Evolutionary conservation across 2,888 invertebrate genomes (phyloP).

Genomic region (Tigriopus californicus): DNA sequence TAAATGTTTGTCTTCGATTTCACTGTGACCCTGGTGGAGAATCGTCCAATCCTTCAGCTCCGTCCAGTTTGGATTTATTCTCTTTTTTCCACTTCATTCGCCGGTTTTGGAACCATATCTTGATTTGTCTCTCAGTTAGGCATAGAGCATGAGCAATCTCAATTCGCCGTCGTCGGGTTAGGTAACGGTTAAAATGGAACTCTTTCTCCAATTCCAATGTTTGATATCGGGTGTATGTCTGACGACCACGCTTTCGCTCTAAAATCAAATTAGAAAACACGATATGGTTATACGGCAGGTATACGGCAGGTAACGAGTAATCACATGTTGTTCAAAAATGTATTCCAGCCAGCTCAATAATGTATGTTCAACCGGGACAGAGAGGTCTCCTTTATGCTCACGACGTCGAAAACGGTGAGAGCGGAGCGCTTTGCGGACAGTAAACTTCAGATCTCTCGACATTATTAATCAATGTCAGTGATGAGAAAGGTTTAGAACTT

Average conservation of each 20-base stretch:
- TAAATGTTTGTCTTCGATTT: not conserved
- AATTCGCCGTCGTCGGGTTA: slow-evolving; percentile 32
- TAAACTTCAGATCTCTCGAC: too few relatives aligned
- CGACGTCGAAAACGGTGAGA: too few relatives aligned
- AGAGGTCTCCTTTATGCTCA: too few relatives aligned
- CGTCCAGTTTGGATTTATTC: slow-evolving; percentile 15
- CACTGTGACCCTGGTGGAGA: slow-evolving; percentile 4
- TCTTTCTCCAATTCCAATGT: slow-evolving; percentile 33
- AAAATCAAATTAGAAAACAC: slow-evolving; percentile 17
- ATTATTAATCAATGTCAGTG: too few relatives aligned
- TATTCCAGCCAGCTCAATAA: too few relatives aligned
- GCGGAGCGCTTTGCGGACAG: too few relatives aligned
- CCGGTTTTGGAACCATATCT: slow-evolving; percentile 33
- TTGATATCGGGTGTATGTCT: slow-evolving; percentile 28
- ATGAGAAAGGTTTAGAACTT: too few relatives aligned
- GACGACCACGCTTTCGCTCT: slow-evolving; percentile 27
- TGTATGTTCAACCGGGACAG: too few relatives aligned
- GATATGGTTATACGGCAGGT: not conserved
- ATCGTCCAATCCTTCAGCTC: slow-evolving; percentile 9
- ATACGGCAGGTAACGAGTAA: not conserved
- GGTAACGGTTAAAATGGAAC: slow-evolving; percentile 35
- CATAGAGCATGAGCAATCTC: slow-evolving; percentile 92
- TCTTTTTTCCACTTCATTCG: slow-evolving; percentile 35
- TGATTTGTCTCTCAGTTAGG: slow-evolving; percentile 68
- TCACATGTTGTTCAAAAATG: too few relatives aligned